phyloP scores from a whole-genome alignment of 1,140 invertebrate species.

The Macrobrachium nipponense region DNA sequence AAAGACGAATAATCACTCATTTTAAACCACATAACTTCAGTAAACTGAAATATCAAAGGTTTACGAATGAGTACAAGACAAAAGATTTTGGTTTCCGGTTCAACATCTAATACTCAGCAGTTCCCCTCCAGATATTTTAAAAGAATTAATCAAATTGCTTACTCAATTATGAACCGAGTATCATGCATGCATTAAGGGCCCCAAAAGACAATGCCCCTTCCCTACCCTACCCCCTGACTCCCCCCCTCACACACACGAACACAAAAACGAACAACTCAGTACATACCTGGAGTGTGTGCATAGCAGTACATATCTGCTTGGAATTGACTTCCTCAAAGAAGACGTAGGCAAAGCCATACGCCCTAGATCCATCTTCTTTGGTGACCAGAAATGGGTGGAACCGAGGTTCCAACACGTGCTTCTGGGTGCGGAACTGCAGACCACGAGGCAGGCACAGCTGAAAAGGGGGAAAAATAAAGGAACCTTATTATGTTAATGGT shows the following conservation, averaged over 20 bases:
- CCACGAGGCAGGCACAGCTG: conserved; percentile 94
- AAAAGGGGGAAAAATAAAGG: conserved; percentile 67
- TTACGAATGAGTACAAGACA: too few relatives aligned
- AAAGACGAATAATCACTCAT: too few relatives aligned
- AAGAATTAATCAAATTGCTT: too few relatives aligned
- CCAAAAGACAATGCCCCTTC: too few relatives aligned
- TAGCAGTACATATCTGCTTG: conserved; percentile 90
- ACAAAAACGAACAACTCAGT: conserved; percentile 31
- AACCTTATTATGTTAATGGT: neutral
- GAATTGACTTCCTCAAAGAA: conserved; percentile 97
- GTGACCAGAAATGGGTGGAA: conserved; percentile 99
- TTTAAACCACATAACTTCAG: too few relatives aligned
- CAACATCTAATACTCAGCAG: too few relatives aligned
- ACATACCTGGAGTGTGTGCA: conserved; percentile 94
- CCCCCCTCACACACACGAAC: neutral
- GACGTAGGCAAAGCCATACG: conserved; percentile 92
- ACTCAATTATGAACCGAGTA: too few relatives aligned
- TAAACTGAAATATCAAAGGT: too few relatives aligned
- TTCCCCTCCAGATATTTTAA: too few relatives aligned
- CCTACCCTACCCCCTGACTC: too few relatives aligned
- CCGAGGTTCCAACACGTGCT: conserved; percentile 85
- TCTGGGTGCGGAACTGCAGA: conserved; percentile 92
- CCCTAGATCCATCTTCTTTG: conserved; percentile 92
- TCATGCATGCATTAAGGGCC: too few relatives aligned
- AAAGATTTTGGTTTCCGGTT: too few relatives aligned